Base-by-base conservation (phyloP, 2,888 invertebrate genomes). In the Ectropis crepuscularia region DNA sequence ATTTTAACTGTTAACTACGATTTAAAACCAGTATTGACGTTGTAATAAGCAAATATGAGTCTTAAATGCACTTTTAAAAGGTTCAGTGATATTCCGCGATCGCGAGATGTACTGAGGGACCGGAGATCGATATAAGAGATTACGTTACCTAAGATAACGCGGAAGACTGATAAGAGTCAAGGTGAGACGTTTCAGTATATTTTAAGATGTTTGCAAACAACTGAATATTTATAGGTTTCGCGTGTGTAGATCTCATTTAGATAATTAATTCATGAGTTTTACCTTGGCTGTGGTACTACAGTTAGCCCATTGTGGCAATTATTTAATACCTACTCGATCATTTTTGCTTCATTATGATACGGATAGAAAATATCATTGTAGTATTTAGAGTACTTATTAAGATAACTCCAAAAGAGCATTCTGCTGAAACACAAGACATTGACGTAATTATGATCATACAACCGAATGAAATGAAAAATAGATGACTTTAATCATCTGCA, bases 111-210 rank as follows among this genome's bases (percentile, higher is more conserved):
- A 42, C 42, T 48, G 12, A 53, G 12, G 16, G 36, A n/a, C 41
- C 36, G 9, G 51, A 61, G 54, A 71, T 73, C 70, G 72, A 41
- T 53, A 64, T 67, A 67, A 67, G 6, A 72, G 64, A 75, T 72
- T 65, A 59, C 58, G 16, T 70, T 78, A 74, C 77, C 77, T 68
- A 16, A 49, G 74, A 78, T 73, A 72, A 53, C 39, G 41, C 47
- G 48, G 51, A 63, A 59, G 36, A 36, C 5, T 45, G 61, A 61
- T 68, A 63, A 39, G 57, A 39, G 42, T 47, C 63, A 57, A 53
- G 50, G 61, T 57, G 51, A 59, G 16, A 61, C n/a, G 16, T 43
- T 61, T 12, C 39, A 11, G 16, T 57, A 9, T 57, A 39, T 6
- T 43, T 37, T 41, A 42, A 28, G 6, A 53, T 42, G 42, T 53